Evolutionary conservation across 2,113 vertebrate species (phyloP), one percentile per base, ranked within the genome.

Genomic region (Hemichromis elongatus): DNA sequence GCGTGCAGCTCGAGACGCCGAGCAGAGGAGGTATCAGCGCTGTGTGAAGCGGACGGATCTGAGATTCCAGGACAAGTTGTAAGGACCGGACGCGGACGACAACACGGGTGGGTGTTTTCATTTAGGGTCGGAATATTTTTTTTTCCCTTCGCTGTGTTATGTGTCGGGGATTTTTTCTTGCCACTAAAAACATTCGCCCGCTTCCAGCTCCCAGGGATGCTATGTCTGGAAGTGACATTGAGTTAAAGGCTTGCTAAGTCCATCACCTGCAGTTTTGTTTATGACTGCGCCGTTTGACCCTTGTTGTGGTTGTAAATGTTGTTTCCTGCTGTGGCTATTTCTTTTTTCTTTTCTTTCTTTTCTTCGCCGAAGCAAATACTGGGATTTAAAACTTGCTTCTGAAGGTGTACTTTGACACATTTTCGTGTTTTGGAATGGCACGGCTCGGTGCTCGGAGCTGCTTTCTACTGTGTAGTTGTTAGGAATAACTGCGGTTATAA

Each of bases 91-190:
- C 79, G 1, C 35, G 33, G 81, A 83, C 12, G 7, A 4, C 50
- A 26, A 16, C 73, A 8, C 61, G 24, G 93, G 93, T 94, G 92
- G 28, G 94, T 88, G 73, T 5, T 4, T 2, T 8, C 6, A 19
- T 26, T 4, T 52, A 70, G 35, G 6, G 12, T 50, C 16, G 26
- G 18, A 12, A 59, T 3, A 2, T 21, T 12, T 26, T 16, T 21
- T 33, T 28, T 61, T 63, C 7, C 33, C 14, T 11, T 10, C 21
- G 7, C 6, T 9, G 7, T 42, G 21, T 9, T 26, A 9, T 9
- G 35, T 16, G 24, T 45, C 42, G 42, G 24, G 24, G 24, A 28
- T 12, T 73, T 3, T 47, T 47, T 47, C 42, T 12, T 68, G 37
- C 63, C 63, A 68, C 42, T 47, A 47, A 11, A 73, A 7, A 50